Evolutionary conservation across 2,888 invertebrate species (phyloP).

Genomic region (Conistra vaccinii): DNA sequence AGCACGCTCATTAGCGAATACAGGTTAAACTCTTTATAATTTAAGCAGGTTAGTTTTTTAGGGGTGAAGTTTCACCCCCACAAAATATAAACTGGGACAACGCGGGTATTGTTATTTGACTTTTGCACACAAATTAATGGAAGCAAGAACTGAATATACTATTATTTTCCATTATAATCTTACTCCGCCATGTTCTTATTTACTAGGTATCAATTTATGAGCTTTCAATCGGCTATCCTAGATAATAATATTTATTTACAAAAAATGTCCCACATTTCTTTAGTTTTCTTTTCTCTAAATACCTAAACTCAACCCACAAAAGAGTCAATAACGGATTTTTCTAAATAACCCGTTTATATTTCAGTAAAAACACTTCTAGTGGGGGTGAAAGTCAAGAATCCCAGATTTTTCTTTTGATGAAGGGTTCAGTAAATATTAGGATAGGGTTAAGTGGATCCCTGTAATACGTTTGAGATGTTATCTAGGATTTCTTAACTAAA

Average conservation of each 20-base stretch:
- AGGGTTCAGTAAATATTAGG: conserved; percentile 65
- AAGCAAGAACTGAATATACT: no score
- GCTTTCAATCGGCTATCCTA: background rate
- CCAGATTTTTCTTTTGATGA: conserved; percentile 65
- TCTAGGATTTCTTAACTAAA: conserved; percentile 58
- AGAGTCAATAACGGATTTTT: conserved; percentile 38
- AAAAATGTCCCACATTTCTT: background rate
- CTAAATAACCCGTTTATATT: conserved; percentile 31
- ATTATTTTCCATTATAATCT: no score
- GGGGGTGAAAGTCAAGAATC: conserved; percentile 36
- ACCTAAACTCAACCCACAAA: conserved; percentile 3
- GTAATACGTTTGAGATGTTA: conserved; percentile 59
- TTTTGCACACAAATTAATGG: background rate
- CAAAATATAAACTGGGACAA: background rate
- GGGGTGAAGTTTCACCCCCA: conserved; percentile 3
- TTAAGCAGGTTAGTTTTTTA: background rate
- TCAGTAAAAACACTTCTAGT: conserved; percentile 45
- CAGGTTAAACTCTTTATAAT: background rate
- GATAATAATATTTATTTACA: background rate
- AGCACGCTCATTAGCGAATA: conserved; percentile 1
- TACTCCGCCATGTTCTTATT: no score
- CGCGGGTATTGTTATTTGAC: background rate
- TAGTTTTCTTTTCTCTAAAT: background rate
- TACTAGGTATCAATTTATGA: background rate
- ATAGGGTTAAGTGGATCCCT: conserved; percentile 59